Conservation (phyloP, 2,888 invertebrate species). For the Diarsia dahlii region DNA sequence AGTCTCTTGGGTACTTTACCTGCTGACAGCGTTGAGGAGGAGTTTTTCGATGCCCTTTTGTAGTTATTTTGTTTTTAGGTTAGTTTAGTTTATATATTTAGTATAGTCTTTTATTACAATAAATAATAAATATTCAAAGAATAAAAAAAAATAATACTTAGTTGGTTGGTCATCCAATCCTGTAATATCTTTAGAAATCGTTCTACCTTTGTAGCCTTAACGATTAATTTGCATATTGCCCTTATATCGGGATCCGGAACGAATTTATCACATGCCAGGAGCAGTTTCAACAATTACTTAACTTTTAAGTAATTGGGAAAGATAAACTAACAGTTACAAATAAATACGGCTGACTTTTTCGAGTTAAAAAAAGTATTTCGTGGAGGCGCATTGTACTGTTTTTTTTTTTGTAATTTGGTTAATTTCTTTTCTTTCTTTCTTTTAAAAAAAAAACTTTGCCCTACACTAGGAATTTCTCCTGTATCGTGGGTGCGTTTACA, state of each 20-base stretch:
- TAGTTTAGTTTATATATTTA: too few species aligned
- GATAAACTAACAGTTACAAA: slow-evolving; percentile 27
- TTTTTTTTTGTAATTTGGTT: not conserved
- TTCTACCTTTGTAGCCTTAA: slow-evolving; percentile 17
- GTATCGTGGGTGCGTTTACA: too few species aligned
- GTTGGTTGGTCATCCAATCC: slow-evolving; percentile 7
- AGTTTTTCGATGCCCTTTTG: too few species aligned
- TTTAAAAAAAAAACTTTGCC: too few species aligned
- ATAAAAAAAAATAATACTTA: not conserved
- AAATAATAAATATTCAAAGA: too few species aligned
- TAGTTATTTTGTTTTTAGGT: too few species aligned
- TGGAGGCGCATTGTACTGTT: not conserved
- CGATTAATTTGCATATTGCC: slow-evolving; percentile 51
- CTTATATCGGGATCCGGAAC: slow-evolving; percentile 42
- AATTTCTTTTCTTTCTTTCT: not conserved
- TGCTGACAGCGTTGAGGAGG: too few species aligned
- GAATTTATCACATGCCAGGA: slow-evolving; percentile 50
- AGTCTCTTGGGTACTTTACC: too few species aligned
- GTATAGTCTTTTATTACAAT: too few species aligned
- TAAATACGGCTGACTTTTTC: slow-evolving; percentile 12
- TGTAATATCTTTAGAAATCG: slow-evolving; percentile 20
- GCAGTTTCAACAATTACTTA: slow-evolving; percentile 54
- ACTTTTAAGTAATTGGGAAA: slow-evolving; percentile 55
- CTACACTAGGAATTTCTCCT: too few species aligned
- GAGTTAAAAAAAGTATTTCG: not conserved